These are phyloP conservation scores for Gymnodraco acuticeps DNA, from an alignment of 2,797 vertebrate genomes.

Conservation along the genomic window DNA sequence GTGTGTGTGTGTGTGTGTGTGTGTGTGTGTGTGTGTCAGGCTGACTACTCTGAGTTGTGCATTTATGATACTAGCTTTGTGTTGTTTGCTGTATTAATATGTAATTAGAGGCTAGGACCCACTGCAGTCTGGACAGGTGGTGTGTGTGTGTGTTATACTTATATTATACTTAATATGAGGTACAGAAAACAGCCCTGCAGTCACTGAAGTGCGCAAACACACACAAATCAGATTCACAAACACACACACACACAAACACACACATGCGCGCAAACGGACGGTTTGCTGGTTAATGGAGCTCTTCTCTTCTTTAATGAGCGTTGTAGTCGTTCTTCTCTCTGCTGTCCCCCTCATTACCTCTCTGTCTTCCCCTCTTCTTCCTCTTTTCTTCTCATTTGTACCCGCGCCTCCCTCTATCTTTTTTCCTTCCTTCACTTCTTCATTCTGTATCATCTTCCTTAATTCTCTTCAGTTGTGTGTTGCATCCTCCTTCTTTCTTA, in stretches of 20 bases:
- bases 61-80: constrained; percentile 56
- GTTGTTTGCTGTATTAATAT: constrained; percentile 72
- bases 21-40: background rate
- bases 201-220: constrained; percentile 39
- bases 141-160: constrained; percentile 32
- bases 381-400: constrained; percentile 45
- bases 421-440: constrained; percentile 13
- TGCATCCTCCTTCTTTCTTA: background rate
- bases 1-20: no score
- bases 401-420: constrained; percentile 29
- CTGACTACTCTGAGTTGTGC: constrained; percentile 29
- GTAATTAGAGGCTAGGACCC: constrained; percentile 69
- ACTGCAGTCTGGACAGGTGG: constrained; percentile 54
- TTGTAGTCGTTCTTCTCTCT: constrained; percentile 71
- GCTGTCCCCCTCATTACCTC: constrained; percentile 74
- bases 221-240: constrained; percentile 36
- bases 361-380: constrained; percentile 38
- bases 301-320: constrained; percentile 80
- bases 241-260: constrained; percentile 4
- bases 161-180: no score
- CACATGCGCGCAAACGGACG: constrained; percentile 54
- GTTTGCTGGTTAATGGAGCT: constrained; percentile 83
- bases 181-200: constrained; percentile 59
- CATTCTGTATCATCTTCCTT: constrained; percentile 10
- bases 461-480: background rate